A percentile compares a stretch with the other conserved stretches of the same genome.
These are phyloP conservation scores for Panagrolaimus sp. DNA, from an alignment of 1,140 invertebrate genomes.

Conservation along the genomic window DNA sequence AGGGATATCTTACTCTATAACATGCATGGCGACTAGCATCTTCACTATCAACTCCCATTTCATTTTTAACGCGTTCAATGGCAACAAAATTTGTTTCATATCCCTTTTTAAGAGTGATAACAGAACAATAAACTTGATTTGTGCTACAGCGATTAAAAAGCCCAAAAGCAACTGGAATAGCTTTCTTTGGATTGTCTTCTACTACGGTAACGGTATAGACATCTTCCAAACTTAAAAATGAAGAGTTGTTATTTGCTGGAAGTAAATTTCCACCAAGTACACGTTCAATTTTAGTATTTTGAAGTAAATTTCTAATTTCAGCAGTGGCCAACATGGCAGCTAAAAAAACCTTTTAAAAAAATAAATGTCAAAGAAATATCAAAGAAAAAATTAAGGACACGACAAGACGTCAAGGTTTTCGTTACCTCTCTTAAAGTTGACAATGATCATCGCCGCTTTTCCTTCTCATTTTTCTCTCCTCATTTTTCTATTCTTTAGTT, in stretches of 20 bases:
- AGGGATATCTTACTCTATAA: not conserved
- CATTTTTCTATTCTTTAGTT: no score
- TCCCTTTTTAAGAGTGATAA: constrained; percentile 15
- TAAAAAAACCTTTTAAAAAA: not conserved
- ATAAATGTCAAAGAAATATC: constrained; percentile 7
- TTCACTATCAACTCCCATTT: not conserved
- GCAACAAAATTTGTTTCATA: constrained; percentile 34
- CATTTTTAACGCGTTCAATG: constrained; percentile 21
- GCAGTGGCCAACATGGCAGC: constrained; percentile 25
- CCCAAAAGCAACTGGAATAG: constrained; percentile 31
- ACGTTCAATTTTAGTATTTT: constrained; percentile 19
- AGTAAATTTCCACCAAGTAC: constrained; percentile 29
- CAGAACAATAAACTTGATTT: constrained; percentile 28
- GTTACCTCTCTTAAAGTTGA: not conserved
- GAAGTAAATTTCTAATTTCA: constrained; percentile 21
- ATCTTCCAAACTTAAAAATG: constrained; percentile 33
- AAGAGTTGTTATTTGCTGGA: constrained; percentile 33
- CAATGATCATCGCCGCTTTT: not conserved
- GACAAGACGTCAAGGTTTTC: not conserved
- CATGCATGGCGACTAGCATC: not conserved
- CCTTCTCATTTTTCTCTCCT: not conserved
- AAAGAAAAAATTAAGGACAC: not conserved
- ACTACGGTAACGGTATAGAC: constrained; percentile 33
- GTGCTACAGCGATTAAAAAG: constrained; percentile 27
- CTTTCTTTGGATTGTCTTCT: constrained; percentile 18